phyloP scores from a whole-genome alignment of 2,113 vertebrate genomes.

The Epinephelus lanceolatus region DNA sequence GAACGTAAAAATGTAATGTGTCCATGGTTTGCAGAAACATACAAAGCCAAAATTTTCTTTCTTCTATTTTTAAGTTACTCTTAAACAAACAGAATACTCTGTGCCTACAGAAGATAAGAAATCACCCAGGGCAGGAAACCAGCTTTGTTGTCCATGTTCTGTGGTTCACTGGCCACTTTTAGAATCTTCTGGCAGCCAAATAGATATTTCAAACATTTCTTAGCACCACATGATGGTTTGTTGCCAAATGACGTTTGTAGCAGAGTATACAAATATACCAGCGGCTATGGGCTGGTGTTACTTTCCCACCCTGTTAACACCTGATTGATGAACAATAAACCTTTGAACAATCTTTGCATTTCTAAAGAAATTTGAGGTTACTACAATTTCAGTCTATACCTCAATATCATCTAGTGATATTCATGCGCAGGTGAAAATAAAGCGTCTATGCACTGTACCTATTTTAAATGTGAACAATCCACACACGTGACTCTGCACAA shows the following conservation, averaged over 20 bases:
- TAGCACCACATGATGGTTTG: slow-evolving; percentile 48
- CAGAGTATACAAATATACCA: slow-evolving; percentile 14
- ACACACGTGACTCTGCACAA: slow-evolving; percentile 27
- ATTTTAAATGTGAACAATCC: slow-evolving; percentile 57
- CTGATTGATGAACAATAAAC: slow-evolving; percentile 29
- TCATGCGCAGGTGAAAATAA: slow-evolving; percentile 59
- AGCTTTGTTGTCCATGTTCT: neutral
- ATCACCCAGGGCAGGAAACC: slow-evolving; percentile 30
- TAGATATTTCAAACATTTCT: slow-evolving; percentile 15
- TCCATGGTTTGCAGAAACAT: too few species aligned
- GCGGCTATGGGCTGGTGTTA: slow-evolving; percentile 16
- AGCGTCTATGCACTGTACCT: slow-evolving; percentile 50
- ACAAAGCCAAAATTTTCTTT: too few species aligned
- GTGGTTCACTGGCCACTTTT: neutral
- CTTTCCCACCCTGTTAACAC: slow-evolving; percentile 13
- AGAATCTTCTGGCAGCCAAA: slow-evolving; percentile 13
- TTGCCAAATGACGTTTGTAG: slow-evolving; percentile 18
- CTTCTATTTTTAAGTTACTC: neutral
- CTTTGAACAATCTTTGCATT: slow-evolving; percentile 37
- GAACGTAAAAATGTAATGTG: too few species aligned
- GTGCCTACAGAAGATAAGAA: slow-evolving; percentile 2
- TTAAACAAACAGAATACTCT: slow-evolving; percentile 17
- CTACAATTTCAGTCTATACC: slow-evolving; percentile 23
- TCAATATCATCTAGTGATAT: slow-evolving; percentile 41
- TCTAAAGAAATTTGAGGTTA: slow-evolving; percentile 38